phyloP scores from a whole-genome alignment of 1,140 invertebrate genomes.

The Drosophila sproati region DNA sequence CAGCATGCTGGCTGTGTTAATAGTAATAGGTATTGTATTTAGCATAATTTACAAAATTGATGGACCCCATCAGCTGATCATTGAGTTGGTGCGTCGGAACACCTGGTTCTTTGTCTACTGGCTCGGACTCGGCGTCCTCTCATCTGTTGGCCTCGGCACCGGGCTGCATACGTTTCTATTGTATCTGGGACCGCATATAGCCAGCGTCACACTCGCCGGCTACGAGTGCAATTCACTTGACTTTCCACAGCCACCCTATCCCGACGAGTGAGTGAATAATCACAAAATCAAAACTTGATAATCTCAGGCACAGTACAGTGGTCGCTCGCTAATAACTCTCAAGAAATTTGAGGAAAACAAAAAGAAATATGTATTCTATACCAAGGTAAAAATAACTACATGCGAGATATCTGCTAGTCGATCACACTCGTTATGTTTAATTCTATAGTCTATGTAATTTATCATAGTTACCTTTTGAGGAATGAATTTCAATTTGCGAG shows the following conservation, averaged over 20 bases:
- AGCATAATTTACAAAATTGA: constrained; percentile 84
- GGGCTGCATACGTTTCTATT: constrained; percentile 99
- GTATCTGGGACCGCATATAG: constrained; percentile 97
- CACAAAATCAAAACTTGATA: neutral
- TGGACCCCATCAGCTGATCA: constrained; percentile 85
- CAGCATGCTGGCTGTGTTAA: constrained; percentile 82
- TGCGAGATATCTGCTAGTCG: no score
- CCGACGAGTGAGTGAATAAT: constrained; percentile 88
- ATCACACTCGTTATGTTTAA: no score
- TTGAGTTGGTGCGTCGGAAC: constrained; percentile 85
- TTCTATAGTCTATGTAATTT: no score
- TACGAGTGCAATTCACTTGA: constrained; percentile 98
- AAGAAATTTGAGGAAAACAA: no score
- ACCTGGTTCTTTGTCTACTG: constrained; percentile 95
- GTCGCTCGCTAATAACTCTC: no score
- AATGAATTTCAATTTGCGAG: no score
- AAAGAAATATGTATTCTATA: no score
- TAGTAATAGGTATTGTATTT: constrained; percentile 84
- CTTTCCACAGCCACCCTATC: constrained; percentile 97
- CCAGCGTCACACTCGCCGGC: constrained; percentile 98
- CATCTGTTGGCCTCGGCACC: constrained; percentile 98
- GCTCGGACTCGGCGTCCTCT: constrained; percentile 97
- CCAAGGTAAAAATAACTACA: no score
- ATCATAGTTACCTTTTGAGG: no score
- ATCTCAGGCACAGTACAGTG: no score